Evolutionary conservation across 2,113 vertebrate genomes (phyloP).

Genomic region (Pipa parva): DNA sequence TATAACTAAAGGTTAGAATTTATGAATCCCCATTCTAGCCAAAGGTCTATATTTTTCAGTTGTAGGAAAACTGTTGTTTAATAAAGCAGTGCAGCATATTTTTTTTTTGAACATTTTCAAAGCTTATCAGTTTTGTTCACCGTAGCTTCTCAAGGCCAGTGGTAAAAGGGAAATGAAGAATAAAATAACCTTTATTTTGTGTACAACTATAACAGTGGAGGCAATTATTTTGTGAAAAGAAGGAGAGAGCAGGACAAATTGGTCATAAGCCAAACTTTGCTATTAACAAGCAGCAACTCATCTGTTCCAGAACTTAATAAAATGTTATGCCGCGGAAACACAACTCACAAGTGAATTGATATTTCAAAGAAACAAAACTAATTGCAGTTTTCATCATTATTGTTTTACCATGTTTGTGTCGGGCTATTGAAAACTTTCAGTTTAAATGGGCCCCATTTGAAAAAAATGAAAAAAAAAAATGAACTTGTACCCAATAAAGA

Average conservation of each 20-base stretch:
- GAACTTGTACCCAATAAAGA: too few species aligned
- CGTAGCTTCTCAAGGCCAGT: neutral
- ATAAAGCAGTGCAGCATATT: constrained; percentile 11
- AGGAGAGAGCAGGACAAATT: constrained; percentile 20
- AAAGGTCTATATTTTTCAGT: neutral
- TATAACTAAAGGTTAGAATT: neutral
- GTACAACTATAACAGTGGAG: constrained; percentile 1
- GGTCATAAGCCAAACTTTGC: constrained; percentile 24
- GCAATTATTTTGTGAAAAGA: constrained; percentile 34
- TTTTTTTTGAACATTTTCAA: constrained; percentile 2
- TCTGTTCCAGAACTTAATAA: neutral
- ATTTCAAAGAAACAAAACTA: neutral
- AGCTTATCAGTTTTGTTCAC: neutral
- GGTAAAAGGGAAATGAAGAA: neutral
- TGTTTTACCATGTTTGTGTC: neutral
- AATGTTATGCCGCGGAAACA: neutral
- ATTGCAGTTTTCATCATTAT: constrained; percentile 16
- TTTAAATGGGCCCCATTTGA: too few species aligned
- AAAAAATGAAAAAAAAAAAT: too few species aligned
- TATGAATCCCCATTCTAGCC: neutral
- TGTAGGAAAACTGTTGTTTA: neutral
- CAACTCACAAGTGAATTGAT: constrained; percentile 5
- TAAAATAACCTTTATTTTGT: constrained; percentile 22
- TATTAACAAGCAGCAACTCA: constrained; percentile 23
- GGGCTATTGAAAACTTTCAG: too few species aligned